These are phyloP conservation scores for Charadrius vociferus DNA, from an alignment of 2,113 vertebrate species.

Conservation along the genomic window DNA sequence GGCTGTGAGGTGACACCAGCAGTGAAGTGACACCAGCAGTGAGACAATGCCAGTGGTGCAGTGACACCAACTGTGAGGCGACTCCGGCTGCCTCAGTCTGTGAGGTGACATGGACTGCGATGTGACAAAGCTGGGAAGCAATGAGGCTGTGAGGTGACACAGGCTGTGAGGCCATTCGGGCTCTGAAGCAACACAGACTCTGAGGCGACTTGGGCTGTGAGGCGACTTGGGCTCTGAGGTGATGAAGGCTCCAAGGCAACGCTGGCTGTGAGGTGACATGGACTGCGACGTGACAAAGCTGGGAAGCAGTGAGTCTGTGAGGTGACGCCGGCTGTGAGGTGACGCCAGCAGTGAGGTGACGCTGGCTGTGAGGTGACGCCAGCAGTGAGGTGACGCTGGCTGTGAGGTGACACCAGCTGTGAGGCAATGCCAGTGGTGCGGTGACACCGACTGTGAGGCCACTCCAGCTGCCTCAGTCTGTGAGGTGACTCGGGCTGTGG, in stretches of 20 bases:
- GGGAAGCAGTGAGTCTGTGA: not conserved
- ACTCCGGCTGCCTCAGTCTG: not conserved
- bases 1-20: not conserved
- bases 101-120: too few species aligned
- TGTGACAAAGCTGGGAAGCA: fast-evolving
- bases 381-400: not conserved
- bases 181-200: not conserved
- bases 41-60: not conserved
- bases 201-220: not conserved
- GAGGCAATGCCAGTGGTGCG: not conserved
- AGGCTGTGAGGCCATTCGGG: not conserved
- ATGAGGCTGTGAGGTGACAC: not conserved
- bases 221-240: not conserved
- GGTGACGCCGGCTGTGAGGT: not conserved
- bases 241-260: not conserved
- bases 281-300: too few species aligned
- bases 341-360: too few species aligned
- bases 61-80: fast-evolving
- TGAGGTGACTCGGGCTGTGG: too few species aligned
- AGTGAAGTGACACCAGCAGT: not conserved
- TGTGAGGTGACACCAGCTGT: not conserved
- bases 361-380: too few species aligned
- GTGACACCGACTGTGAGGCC: fast-evolving
- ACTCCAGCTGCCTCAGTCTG: not conserved
- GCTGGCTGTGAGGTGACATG: not conserved